These are phyloP conservation scores for Alosa alosa DNA, from an alignment of 2,113 vertebrate species.

Conservation along the genomic window DNA sequence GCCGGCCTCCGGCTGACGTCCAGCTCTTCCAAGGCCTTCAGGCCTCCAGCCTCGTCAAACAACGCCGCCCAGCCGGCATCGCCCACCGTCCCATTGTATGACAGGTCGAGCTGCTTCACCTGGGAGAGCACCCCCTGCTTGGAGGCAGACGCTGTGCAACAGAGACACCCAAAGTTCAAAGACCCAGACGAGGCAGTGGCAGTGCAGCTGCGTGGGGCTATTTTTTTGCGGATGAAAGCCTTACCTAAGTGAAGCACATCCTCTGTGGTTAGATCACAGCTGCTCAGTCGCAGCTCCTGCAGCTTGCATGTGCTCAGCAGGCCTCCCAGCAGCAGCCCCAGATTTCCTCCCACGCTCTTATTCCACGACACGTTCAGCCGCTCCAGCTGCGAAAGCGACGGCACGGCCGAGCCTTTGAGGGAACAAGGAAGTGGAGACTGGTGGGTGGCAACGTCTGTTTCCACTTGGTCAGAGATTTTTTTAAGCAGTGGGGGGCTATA, in stretches of 20 bases:
- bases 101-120: slow-evolving; percentile 76
- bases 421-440: slow-evolving; percentile 19
- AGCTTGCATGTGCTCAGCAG: slow-evolving; percentile 69
- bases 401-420: slow-evolving; percentile 71
- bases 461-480: background rate
- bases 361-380: slow-evolving; percentile 85
- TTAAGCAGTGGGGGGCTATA: background rate
- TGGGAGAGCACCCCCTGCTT: slow-evolving; percentile 64
- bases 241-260: slow-evolving; percentile 80
- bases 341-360: slow-evolving; percentile 82
- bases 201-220: background rate
- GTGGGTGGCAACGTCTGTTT: background rate
- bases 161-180: slow-evolving; percentile 23
- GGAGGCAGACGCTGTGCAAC: slow-evolving; percentile 65
- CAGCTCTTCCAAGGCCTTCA: slow-evolving; percentile 73
- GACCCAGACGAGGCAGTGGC: background rate
- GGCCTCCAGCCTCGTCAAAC: slow-evolving; percentile 63
- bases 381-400: slow-evolving; percentile 73
- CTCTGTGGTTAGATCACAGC: slow-evolving; percentile 80
- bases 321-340: slow-evolving; percentile 74
- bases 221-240: background rate
- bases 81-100: slow-evolving; percentile 75
- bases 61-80: slow-evolving; percentile 73
- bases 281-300: slow-evolving; percentile 80
- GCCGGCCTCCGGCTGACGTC: slow-evolving; percentile 79